A percentile compares a stretch with the other conserved stretches of the same genome.
Conservation (phyloP, 2,113 vertebrate genomes). For the Eolophus roseicapilla region DNA sequence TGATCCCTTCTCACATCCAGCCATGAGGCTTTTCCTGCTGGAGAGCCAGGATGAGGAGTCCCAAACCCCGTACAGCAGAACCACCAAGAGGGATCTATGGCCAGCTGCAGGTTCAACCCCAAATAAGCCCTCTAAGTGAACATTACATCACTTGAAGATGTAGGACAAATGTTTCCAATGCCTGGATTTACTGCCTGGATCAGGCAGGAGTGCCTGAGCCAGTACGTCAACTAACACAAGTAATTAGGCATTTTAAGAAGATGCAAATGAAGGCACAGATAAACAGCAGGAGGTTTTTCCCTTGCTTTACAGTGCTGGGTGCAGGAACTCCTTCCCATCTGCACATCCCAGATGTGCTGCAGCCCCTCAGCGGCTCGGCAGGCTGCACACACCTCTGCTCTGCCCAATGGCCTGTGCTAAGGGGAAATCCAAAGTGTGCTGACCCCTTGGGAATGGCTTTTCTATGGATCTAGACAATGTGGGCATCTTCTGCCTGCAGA, state of each 20-base stretch:
- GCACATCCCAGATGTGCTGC: not conserved
- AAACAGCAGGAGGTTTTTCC: constrained; percentile 4
- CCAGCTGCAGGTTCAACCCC: not conserved
- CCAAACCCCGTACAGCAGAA: not conserved
- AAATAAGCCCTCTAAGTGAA: accelerated
- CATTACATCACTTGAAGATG: not conserved
- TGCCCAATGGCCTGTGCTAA: accelerated
- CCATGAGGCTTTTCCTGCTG: not conserved
- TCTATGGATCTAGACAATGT: not conserved
- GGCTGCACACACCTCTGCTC: not conserved
- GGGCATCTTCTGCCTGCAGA: not conserved
- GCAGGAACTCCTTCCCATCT: not conserved
- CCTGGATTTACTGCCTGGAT: not conserved
- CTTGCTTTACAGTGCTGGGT: not conserved
- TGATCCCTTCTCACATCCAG: not conserved
- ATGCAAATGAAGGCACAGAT: not conserved
- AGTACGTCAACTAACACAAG: not conserved
- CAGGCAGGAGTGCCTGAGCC: not conserved
- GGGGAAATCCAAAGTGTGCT: not conserved
- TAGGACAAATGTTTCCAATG: not conserved
- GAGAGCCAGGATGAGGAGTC: not conserved
- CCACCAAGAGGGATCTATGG: not conserved
- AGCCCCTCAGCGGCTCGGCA: not conserved
- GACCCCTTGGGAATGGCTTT: not conserved
- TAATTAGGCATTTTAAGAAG: constrained; percentile 22